phyloP scores from a whole-genome alignment of 2,113 vertebrate genomes.

The Ameiurus melas region DNA sequence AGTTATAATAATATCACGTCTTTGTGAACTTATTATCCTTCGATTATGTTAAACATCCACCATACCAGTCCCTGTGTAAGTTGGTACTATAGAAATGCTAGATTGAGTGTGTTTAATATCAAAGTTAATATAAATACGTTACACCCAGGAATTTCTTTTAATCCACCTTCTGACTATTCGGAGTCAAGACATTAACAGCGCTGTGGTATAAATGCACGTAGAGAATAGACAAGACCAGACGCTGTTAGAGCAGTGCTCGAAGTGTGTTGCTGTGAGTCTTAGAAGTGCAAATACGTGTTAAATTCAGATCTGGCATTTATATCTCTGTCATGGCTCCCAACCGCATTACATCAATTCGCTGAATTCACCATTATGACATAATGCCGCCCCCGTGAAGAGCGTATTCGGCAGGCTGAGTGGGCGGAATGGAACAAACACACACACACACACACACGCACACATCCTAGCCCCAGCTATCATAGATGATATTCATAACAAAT shows the following conservation, averaged over 20 bases:
- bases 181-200: not conserved
- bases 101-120: not conserved
- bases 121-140: not conserved
- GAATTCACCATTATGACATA: slow-evolving; percentile 10
- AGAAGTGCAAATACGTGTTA: not conserved
- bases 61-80: not conserved
- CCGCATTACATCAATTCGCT: not conserved
- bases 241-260: not conserved
- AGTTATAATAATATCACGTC: not conserved
- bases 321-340: slow-evolving; percentile 1
- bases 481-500: slow-evolving; percentile 1
- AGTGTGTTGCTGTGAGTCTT: not conserved
- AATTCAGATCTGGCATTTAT: not conserved
- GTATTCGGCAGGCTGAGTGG: slow-evolving; percentile 10
- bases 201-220: not conserved
- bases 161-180: not conserved
- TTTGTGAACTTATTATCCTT: not conserved
- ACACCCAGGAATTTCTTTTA: not conserved
- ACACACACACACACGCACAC: not conserved
- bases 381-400: slow-evolving; percentile 21
- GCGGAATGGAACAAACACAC: not conserved
- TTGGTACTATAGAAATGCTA: not conserved
- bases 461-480: not conserved
- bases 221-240: not conserved
- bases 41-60: not conserved